Percentiles rank a stretch among this genome's conserved stretches.
Conservation (phyloP, 2,797 vertebrate genomes). For the Ataeniobius toweri region DNA sequence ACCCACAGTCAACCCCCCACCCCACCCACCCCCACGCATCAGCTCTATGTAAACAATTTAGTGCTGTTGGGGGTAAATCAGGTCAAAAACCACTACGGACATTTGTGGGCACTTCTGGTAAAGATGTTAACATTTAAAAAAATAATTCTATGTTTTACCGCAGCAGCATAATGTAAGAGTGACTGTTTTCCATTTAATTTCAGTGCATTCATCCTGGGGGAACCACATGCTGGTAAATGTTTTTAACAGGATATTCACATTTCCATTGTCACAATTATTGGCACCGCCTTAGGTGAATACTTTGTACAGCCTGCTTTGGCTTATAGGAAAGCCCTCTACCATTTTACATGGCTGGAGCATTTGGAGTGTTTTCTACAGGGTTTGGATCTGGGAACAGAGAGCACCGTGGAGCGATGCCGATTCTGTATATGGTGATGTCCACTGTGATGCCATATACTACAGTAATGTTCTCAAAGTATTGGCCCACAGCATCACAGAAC, state of each 20-base stretch:
- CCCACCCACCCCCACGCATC: no score
- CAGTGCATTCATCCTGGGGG: background rate
- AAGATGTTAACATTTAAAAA: background rate
- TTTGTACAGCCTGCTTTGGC: background rate
- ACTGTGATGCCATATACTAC: no score
- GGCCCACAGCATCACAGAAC: background rate
- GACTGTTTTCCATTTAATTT: background rate
- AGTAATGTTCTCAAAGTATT: no score
- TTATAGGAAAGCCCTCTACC: no score
- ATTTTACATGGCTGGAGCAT: no score
- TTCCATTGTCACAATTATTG: background rate
- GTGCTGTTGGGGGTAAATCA: background rate
- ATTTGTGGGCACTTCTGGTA: background rate
- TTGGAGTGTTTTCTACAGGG: no score
- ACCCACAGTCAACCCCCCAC: no score
- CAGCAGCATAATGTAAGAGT: background rate
- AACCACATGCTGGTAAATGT: background rate
- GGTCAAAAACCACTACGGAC: background rate
- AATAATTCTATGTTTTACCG: background rate
- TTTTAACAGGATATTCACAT: background rate
- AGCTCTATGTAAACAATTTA: background rate
- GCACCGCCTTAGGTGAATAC: background rate
- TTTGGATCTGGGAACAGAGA: no score
- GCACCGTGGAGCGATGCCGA: no score
- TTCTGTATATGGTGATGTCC: no score